A percentile compares a stretch with the other conserved stretches of the same genome.
phyloP scores from a whole-genome alignment of 2,888 invertebrate species.

The Reticulitermes lucifugus region DNA sequence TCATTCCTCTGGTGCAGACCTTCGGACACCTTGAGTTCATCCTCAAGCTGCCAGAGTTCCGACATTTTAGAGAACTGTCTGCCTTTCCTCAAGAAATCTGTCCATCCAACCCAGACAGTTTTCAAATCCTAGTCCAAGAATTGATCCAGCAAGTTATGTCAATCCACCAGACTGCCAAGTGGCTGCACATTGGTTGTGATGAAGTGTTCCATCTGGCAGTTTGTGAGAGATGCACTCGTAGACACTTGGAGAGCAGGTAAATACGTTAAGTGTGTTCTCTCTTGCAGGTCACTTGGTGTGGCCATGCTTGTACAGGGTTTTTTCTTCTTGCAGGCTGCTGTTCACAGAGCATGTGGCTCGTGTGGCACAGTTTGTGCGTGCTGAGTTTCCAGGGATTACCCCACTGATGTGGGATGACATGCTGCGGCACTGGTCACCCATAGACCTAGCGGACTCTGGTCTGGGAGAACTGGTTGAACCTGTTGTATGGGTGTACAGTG shows the following conservation, averaged over 20 bases:
- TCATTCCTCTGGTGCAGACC: slow-evolving; percentile 67
- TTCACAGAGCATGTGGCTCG: slow-evolving; percentile 58
- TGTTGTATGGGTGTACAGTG: slow-evolving; percentile 68
- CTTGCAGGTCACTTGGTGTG: background rate
- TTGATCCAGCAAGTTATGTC: slow-evolving; percentile 60
- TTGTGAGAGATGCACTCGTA: slow-evolving; percentile 58
- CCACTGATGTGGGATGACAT: slow-evolving; percentile 70
- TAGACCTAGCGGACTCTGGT: slow-evolving; percentile 58
- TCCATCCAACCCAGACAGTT: slow-evolving; percentile 62
- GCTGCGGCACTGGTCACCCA: slow-evolving; percentile 61
- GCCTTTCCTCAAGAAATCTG: slow-evolving; percentile 64
- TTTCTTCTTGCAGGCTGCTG: slow-evolving; percentile 52
- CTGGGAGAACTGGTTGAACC: slow-evolving; percentile 66
- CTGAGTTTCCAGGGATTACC: slow-evolving; percentile 59
- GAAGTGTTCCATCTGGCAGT: slow-evolving; percentile 62
- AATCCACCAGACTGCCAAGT: slow-evolving; percentile 58
- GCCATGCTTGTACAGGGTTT: background rate
- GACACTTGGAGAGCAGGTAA: slow-evolving; percentile 49
- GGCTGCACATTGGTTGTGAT: slow-evolving; percentile 66
- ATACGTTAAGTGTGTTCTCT: background rate
- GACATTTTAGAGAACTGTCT: slow-evolving; percentile 62
- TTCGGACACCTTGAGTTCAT: slow-evolving; percentile 68
- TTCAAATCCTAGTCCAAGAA: slow-evolving; percentile 52
- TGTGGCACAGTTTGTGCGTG: slow-evolving; percentile 60
- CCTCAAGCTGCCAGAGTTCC: slow-evolving; percentile 63